Evolutionary conservation across 2,797 vertebrate species (phyloP), one percentile per base, ranked within the genome.

Genomic region (Astyanax mexicanus): DNA sequence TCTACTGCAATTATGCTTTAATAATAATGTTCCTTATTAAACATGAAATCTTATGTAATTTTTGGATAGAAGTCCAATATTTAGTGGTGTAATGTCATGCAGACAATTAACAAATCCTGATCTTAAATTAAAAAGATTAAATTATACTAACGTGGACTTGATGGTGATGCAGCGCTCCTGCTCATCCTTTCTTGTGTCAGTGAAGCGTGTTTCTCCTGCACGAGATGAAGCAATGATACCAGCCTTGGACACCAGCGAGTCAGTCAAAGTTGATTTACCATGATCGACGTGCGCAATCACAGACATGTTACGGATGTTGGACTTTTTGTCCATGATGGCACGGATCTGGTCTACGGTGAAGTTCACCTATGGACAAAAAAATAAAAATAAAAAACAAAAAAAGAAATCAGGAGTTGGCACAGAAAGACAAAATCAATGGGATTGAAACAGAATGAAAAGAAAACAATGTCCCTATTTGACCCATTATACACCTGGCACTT

Each of bases 111-210:
- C n/a, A n/a, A n/a, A n/a, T n/a, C n/a, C n/a, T n/a, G n/a, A n/a
- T n/a, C n/a, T n/a, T n/a, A n/a, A n/a, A n/a, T n/a, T n/a, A n/a
- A n/a, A n/a, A n/a, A n/a, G n/a, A n/a, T n/a, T n/a, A n/a, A n/a
- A n/a, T n/a, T n/a, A n/a, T 67, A 86, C 95, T 94, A 81, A 99
- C 98, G 96, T 99, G 0, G 98, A 99, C 80, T 98, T 99, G 89
- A 99, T 98, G 85, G 97, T 99, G 82, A 99, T 99, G 80, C 97
- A 98, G 1, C 96, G 94, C 4, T 99, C 98, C 90, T 98, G 98
- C 73, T 99, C 98, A 1, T 98, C 97, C 87, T 98, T 98, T 4
- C 96, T 92, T 0, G 96, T 98, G 91, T 99, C 98, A 0, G 97
- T 99, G 89, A 99, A 99, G 0, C 96, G 94, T 0, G 96, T 98